Base-by-base conservation (phyloP, 2,888 invertebrate species). In the Vanessa cardui region DNA sequence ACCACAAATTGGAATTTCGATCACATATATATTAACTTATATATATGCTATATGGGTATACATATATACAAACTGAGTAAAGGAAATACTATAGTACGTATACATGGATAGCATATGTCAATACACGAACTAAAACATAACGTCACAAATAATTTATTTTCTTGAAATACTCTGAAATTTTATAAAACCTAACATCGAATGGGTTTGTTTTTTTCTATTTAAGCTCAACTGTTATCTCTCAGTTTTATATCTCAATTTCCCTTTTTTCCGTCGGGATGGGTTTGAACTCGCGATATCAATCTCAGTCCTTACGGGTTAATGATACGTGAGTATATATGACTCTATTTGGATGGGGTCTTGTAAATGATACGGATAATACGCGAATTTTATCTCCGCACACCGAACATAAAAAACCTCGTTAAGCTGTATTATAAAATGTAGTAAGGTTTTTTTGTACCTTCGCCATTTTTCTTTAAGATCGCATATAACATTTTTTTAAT, bases 181-280 rank as follows among this genome's bases (percentile, higher is more conserved):
- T 3, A 31, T 5, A 56, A 56, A 63, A 54, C 47, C 47, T 16
- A 16, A 47, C n/a, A 47, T 6, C 47, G 18, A 18, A 47, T 16
- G n/a, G 47, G 47, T n/a, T 16, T n/a, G 2, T 47, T 47, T 47
- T 47, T 47, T 47, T 56, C 54, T 61, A 60, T 68, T 65, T 68
- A 66, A 50, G 56, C 61, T 52, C 39, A 44, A 56, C 49, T 62
- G 68, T 69, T 69, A 66, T 69, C 66, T 84, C 77, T 69, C 77
- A 77, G 78, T 80, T 87, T 87, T 87, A 87, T 89, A 84, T 85
- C 87, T 83, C 84, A 84, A 84, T 89, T 87, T 83, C 81, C 82
- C 74, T 78, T 80, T 83, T 82, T 78, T 63, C 18, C 70, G 64
- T 60, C 71, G 75, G 74, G 77, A 76, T 75, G 78, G 80, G 78